Base-by-base conservation (phyloP, 2,113 vertebrate genomes). In the Clarias gariepinus region DNA sequence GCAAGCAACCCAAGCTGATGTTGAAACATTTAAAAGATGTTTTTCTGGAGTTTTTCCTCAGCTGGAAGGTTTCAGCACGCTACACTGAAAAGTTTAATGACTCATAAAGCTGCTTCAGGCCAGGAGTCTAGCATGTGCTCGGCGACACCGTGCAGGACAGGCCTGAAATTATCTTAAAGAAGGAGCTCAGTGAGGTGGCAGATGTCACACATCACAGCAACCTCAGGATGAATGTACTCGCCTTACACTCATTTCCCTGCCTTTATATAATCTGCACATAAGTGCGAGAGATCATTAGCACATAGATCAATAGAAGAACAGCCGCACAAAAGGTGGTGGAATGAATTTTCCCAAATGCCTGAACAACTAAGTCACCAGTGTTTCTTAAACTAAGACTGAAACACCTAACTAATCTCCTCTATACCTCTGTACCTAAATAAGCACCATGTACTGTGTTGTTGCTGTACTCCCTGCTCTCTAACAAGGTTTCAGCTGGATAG, bases 101-200 rank as follows among this genome's bases (percentile, higher is more conserved):
- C 57, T 61, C 74, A 21, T 64, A 15, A 64, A 47, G n/a, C 25
- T 18, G 21, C 36, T 8, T 33, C 74, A 47, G 53, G 58, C 19
- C 57, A 81, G 57, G 19, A 61, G 19, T 12, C 25, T 78, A 0
- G 15, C 21, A 52, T n/a, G 19, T 30, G 73, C 66, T 88, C 53
- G 74, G 71, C 83, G 23, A 33, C 21, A 85, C 58, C 11, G 83
- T 85, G 88, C 85, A 88, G 88, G 89, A 88, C 15, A 87, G n/a
- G 12, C 90, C 91, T 91, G 93, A 80, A 93, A 91, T 92, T 25
- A 91, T 81, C 88, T 91, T 92, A 93, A 91, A 89, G 89, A 91
- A 90, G 90, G 86, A 79, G 88, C 92, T 93, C 94, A 94, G 93
- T 93, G 91, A 94, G 90, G 85, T 81, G 87, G 91, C 93, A 93